phyloP scores from a whole-genome alignment of 2,113 vertebrate species.

The Phrynocephalus versicolor region DNA sequence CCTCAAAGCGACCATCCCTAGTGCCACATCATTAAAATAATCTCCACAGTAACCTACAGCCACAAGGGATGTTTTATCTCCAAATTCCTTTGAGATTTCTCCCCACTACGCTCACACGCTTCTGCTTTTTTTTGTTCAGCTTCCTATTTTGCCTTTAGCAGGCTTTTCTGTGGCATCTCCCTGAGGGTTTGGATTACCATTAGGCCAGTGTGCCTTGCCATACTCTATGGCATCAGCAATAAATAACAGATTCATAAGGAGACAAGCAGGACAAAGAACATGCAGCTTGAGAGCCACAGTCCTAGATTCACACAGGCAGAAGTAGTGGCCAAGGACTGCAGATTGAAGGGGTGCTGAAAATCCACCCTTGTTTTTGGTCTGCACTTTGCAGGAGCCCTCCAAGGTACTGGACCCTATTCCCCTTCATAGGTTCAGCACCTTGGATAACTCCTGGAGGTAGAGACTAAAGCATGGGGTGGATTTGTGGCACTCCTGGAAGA shows the following conservation, averaged over 20 bases:
- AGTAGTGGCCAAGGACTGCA: too few relatives aligned
- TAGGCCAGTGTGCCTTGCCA: not conserved
- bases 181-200: not conserved
- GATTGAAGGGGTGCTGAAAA: too few relatives aligned
- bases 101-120: not conserved
- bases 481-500: too few relatives aligned
- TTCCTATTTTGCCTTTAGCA: not conserved
- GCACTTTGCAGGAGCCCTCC: too few relatives aligned
- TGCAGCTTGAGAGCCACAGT: too few relatives aligned
- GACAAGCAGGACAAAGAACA: too few relatives aligned
- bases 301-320: too few relatives aligned
- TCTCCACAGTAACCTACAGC: slow-evolving; percentile 52
- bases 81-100: not conserved
- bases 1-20: not conserved
- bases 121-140: not conserved
- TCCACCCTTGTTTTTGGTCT: too few relatives aligned
- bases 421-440: too few relatives aligned
- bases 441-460: too few relatives aligned
- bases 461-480: too few relatives aligned
- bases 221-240: not conserved
- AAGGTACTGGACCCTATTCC: too few relatives aligned
- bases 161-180: not conserved
- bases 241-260: not conserved
- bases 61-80: not conserved
- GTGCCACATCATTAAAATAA: slow-evolving; percentile 3